Evolutionary conservation across 1,140 invertebrate species (phyloP).

Genomic region (Neodiprion pinetum): DNA sequence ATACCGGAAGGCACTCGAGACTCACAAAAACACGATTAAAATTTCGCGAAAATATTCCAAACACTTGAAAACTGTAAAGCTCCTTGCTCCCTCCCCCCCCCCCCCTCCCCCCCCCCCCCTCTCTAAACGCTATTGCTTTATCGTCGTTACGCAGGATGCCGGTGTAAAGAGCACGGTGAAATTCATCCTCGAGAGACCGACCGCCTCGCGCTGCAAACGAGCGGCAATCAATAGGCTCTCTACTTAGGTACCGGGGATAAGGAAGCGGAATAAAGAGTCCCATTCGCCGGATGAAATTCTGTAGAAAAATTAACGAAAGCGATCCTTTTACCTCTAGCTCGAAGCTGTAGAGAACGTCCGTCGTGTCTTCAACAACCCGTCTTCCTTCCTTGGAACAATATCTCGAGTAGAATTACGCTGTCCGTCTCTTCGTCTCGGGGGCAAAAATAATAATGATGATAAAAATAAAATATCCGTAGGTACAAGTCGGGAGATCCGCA

Average conservation of each 20-base stretch:
- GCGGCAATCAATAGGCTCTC: slow-evolving; percentile 1
- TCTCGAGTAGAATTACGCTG: too few relatives aligned
- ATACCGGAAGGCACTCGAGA: not conserved
- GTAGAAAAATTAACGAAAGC: too few relatives aligned
- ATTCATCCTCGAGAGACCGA: not conserved
- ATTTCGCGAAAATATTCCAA: slow-evolving; percentile 13
- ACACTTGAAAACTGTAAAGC: not conserved
- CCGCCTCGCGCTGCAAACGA: not conserved
- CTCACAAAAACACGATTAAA: slow-evolving; percentile 20
- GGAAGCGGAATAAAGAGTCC: too few relatives aligned
- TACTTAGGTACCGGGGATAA: not conserved
- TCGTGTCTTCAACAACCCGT: too few relatives aligned
- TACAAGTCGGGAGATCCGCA: too few relatives aligned
- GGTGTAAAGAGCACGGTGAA: not conserved
- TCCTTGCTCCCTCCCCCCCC: not conserved
- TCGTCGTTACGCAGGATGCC: not conserved
- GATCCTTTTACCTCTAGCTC: too few relatives aligned
- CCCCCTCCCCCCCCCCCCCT: not conserved
- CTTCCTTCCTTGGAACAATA: too few relatives aligned
- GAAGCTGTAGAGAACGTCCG: too few relatives aligned
- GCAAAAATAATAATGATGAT: too few relatives aligned
- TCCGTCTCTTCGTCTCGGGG: too few relatives aligned
- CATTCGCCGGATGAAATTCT: too few relatives aligned
- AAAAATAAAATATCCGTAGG: too few relatives aligned
- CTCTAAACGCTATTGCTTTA: slow-evolving; percentile 7